Base-by-base conservation (phyloP, 2,888 invertebrate genomes). In the Andrena hattorfiana region DNA sequence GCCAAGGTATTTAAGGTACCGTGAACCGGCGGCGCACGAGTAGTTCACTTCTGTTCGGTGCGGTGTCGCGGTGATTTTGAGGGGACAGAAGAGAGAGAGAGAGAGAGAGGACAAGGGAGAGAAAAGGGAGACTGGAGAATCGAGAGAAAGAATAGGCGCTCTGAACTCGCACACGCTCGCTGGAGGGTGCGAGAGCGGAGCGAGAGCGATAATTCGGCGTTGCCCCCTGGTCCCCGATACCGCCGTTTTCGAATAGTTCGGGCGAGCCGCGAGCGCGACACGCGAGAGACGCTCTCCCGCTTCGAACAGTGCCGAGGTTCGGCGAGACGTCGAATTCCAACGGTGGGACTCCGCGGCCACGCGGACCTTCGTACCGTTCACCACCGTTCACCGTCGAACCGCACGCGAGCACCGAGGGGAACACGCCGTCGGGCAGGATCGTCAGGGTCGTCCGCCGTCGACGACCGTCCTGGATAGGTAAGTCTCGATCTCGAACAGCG, bases 1-100 rank as follows among this genome's bases (percentile, higher is more conserved):
- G 88, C 91, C 92, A 94, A 94, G 94, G 94, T 95, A 95, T 95
- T 95, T 95, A 95, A 95, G 95, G 95, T 95, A 94, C 94, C 94
- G 95, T 94, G 94, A 94, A 95, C 93, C 94, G 94, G 95, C 95
- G 94, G 94, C 94, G 94, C 95, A 95, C 94, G 95, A 95, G 95
- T 95, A 95, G 95, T 95, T 95, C 95, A 95, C 83, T 84, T 84
- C 84, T 84, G 83, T 95, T 94, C 95, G 95, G 95, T 94, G 94
- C 95, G 95, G 94, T 93, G 94, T 91, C 91, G 93, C 92, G 92
- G 88, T 89, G 88, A 87, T 87, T 87, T 88, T 83, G 76, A 85
- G 86, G 88, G 84, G 85, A 84, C 85, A 83, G 85, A 82, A 88
- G 62, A 78, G 77, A 78, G 60, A 80, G 71, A 77, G 30, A 70